A percentile compares a stretch with the other conserved stretches of the same genome.
These are phyloP conservation scores for Drosophila nigricruria DNA, from an alignment of 2,888 invertebrate species.

Conservation along the genomic window DNA sequence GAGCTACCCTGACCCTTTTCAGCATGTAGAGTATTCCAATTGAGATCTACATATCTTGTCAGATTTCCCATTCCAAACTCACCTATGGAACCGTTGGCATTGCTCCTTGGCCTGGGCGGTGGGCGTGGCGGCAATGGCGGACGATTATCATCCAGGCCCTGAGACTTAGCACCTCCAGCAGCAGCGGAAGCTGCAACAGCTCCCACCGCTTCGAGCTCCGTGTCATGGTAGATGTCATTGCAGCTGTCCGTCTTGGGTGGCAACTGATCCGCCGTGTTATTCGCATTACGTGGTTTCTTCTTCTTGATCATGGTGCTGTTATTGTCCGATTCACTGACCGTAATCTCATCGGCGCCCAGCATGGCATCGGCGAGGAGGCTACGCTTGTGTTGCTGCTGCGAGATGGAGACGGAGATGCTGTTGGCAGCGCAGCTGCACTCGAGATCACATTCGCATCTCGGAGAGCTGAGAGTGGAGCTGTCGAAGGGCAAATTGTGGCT, in stretches of 20 bases:
- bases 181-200: slow-evolving; percentile 46
- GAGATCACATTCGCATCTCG: slow-evolving; percentile 80
- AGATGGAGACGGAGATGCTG: slow-evolving; percentile 20
- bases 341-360: slow-evolving; percentile 82
- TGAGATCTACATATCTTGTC: no score
- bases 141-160: slow-evolving; percentile 81
- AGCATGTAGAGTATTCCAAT: not conserved
- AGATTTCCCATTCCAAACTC: slow-evolving; percentile 27
- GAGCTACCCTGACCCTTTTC: not conserved
- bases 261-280: slow-evolving; percentile 39
- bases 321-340: slow-evolving; percentile 82
- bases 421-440: slow-evolving; percentile 74
- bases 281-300: slow-evolving; percentile 59
- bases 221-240: slow-evolving; percentile 73
- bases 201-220: slow-evolving; percentile 58
- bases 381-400: slow-evolving; percentile 52
- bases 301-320: slow-evolving; percentile 82
- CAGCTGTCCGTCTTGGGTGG: slow-evolving; percentile 63
- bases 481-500: slow-evolving; percentile 58
- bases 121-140: slow-evolving; percentile 85
- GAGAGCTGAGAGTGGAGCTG: slow-evolving; percentile 50
- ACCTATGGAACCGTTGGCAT: slow-evolving; percentile 72
- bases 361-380: slow-evolving; percentile 73
- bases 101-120: slow-evolving; percentile 79
- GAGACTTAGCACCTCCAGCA: slow-evolving; percentile 43